A percentile compares a stretch with the other conserved stretches of the same genome.
These are phyloP conservation scores for Phaedon cochleariae DNA, from an alignment of 2,888 invertebrate species.

Conservation along the genomic window DNA sequence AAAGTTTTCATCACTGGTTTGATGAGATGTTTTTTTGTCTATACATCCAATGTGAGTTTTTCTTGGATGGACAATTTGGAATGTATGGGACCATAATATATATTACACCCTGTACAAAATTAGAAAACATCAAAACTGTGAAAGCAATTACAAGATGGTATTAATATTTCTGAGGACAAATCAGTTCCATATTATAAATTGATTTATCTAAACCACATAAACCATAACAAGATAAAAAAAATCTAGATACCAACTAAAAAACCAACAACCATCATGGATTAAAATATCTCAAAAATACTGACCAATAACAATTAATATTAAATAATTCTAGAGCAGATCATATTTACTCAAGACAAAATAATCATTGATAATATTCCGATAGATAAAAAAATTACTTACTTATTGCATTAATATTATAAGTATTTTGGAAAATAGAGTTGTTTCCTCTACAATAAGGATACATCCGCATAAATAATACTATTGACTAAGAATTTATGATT, in stretches of 20 bases:
- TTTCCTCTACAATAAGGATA: neutral
- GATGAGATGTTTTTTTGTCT: too few relatives aligned
- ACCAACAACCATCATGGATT: neutral
- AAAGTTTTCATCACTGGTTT: too few relatives aligned
- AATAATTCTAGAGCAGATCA: slow-evolving; percentile 21
- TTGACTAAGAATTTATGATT: too few relatives aligned
- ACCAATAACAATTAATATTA: slow-evolving; percentile 25
- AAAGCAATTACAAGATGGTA: too few relatives aligned
- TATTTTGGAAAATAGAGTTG: neutral
- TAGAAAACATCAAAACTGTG: too few relatives aligned
- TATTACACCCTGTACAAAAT: too few relatives aligned
- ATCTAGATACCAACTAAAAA: neutral
- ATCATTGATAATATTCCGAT: neutral
- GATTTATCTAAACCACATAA: too few relatives aligned
- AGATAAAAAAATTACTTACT: neutral
- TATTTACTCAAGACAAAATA: slow-evolving; percentile 24
- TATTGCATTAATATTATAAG: neutral
- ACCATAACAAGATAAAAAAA: neutral
- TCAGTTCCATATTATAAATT: too few relatives aligned
- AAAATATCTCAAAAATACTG: slow-evolving; percentile 25
- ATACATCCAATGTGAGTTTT: neutral
- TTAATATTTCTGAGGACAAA: too few relatives aligned
- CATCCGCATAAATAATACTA: too few relatives aligned
- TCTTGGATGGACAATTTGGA: neutral
- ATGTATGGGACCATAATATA: too few relatives aligned